Evolutionary conservation across 2,113 vertebrate genomes (phyloP).

Genomic region (Pomatostomus ruficeps): DNA sequence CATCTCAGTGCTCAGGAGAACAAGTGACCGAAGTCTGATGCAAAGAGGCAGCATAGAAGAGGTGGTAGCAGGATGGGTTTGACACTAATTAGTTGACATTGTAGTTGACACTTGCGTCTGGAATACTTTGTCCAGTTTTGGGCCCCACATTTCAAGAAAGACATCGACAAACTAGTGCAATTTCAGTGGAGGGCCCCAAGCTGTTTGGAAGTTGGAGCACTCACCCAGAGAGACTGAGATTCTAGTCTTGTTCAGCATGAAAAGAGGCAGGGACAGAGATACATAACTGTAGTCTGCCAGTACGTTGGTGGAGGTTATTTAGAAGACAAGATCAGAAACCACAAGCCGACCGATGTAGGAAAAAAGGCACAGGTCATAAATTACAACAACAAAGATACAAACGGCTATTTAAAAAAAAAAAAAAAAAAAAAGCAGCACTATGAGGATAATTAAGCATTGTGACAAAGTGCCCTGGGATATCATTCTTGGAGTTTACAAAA

Average conservation of each 20-base stretch:
- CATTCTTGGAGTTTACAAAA: neutral
- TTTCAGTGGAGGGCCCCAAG: neutral
- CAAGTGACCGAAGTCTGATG: neutral
- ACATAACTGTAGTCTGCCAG: neutral
- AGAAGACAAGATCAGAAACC: neutral
- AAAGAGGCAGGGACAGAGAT: neutral
- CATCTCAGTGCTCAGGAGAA: neutral
- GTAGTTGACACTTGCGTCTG: neutral
- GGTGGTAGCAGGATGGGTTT: neutral
- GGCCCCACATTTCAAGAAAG: neutral
- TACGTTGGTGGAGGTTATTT: fast-evolving
- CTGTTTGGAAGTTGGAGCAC: neutral
- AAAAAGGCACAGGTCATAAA: neutral
- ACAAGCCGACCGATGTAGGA: neutral
- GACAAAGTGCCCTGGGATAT: neutral
- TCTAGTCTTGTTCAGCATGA: neutral
- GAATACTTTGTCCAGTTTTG: neutral
- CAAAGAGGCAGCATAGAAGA: neutral
- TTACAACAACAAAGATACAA: neutral
- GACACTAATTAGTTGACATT: neutral
- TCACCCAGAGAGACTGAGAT: neutral
- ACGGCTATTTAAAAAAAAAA: neutral
- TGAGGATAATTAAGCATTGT: neutral
- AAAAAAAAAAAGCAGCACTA: neutral
- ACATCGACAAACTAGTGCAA: neutral